Base-by-base conservation (phyloP, 37 sponge, comb jelly and placozoan genomes). In the Dysidea cf. avara region DNA sequence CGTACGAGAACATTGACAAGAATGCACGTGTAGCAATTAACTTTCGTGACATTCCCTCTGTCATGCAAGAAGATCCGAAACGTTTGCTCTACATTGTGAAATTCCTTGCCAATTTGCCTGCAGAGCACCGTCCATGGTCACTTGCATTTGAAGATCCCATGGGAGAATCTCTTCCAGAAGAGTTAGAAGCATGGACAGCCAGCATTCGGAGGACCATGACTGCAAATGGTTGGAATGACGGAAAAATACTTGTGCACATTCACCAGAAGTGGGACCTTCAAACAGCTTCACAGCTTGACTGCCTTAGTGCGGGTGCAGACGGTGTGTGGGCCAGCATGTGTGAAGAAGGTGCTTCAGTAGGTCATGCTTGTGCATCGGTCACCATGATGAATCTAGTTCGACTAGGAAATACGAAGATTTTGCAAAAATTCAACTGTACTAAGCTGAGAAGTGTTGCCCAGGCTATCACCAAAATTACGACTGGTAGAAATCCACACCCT, bases 321-420 rank as follows among this genome's bases (percentile, higher is more conserved):
- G 94, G 94, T 21, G 83, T 93, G 13, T 93, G 94, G 94, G 85
- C 86, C 39, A 85, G 86, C 58, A 7, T 93, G 52, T 93, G 94
- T 37, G 86, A 77, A 7, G 94, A 93, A 72, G 94, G 94, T 22
- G 94, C 94, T 29, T 86, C 89, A 13, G 3, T 93, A 43, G 94
- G 94, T 0, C 94, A 92, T 40, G 88, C 94, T 13, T 80, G 74
- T 49, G 82, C 94, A 17, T 58, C 79, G 24, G 74, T 88, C 18
- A 82, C 89, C 82, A n/a, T n/a, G n/a, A n/a, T n/a, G n/a, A n/a
- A n/a, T n/a, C n/a, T n/a, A n/a, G n/a, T n/a, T n/a, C n/a, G 86
- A 16, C 64, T 93, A 71, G 87, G 83, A 0, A 91, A 91, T 64
- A 59, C 62, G 52, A 91, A 86, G 53, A 64, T 91, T 22, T 66